Conservation (phyloP, 1,140 invertebrate genomes). For the Diabrotica undecimpunctata region DNA sequence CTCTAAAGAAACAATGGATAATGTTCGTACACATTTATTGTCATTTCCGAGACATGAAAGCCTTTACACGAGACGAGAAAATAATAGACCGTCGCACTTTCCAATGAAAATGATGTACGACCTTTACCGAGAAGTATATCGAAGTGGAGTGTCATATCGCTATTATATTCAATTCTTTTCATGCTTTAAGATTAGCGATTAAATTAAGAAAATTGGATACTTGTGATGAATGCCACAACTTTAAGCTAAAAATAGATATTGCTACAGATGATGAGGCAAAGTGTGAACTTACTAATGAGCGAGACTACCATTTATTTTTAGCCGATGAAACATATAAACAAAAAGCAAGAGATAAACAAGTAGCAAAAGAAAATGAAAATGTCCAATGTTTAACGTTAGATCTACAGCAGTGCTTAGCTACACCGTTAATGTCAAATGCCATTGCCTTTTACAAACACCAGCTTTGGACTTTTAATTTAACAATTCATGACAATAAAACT, state of each 20-base stretch:
- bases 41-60: too few species aligned
- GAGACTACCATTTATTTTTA: constrained; percentile 2
- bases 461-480: not conserved
- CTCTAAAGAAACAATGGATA: too few species aligned
- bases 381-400: not conserved
- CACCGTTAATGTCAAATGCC: not conserved
- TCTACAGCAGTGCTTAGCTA: constrained; percentile 8
- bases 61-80: too few species aligned
- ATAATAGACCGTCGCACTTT: too few species aligned
- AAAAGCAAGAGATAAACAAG: too few species aligned
- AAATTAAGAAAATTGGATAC: constrained; percentile 7
- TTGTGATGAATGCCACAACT: constrained; percentile 8
- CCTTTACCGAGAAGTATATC: not conserved
- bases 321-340: too few species aligned
- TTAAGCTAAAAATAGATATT: constrained; percentile 7
- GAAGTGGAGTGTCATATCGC: constrained; percentile 3
- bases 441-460: not conserved
- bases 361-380: too few species aligned
- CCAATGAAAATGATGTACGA: constrained; percentile 5
- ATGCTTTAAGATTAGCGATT: constrained; percentile 4
- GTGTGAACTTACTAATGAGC: constrained; percentile 7
- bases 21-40: too few species aligned
- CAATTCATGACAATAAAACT: constrained; percentile 7
- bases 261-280: constrained; percentile 6
- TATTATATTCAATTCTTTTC: not conserved